Evolutionary conservation across 2,113 vertebrate species (phyloP), one percentile per base, ranked within the genome.

Genomic region (Diadophis punctatus): DNA sequence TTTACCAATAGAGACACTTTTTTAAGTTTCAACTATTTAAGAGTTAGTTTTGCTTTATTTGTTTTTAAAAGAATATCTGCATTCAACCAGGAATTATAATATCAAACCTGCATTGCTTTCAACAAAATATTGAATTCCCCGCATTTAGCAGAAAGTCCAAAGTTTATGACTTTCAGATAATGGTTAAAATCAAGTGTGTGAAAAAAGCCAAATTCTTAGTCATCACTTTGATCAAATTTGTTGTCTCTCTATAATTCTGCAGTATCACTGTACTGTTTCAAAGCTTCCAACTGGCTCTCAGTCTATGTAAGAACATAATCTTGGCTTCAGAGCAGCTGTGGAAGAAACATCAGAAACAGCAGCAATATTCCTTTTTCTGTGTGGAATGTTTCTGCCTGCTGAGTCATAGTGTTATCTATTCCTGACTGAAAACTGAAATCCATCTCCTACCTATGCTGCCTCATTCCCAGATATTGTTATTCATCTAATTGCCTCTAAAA

Each of bases 121-220:
- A 87, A 68, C 23, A 94, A 90, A 48, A 52, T 51, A 51, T 51
- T 51, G 49, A 11, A 51, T 51, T 51, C 34, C 87, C 48, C 8
- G 87, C 11, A 7, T 43, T 53, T 49, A 3, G 23, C 16, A 51
- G 56, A 88, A 86, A 90, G 53, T 49, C 34, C 56, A 74, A 43
- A 7, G 53, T 55, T 55, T 55, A 55, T 14, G 27, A 88, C 20
- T 27, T 90, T 90, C 90, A 86, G 91, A 3, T 0, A 68, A 91
- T 94, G 88, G 53, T 92, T 80, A 30, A 92, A 3, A 88, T 25
- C 6, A 43, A 51, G 53, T 90, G 60, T 90, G 87, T 30, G 11
- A 89, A 90, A 27, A 89, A 91, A 89, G 90, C 87, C n/a, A 94
- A 93, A 92, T 20, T 60, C 30, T 86, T 68, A 93, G 68, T 60